Percentiles rank a stretch among this genome's conserved stretches.
These are phyloP conservation scores for Mesoclemmys tuberculata DNA, from an alignment of 2,113 vertebrate genomes.

Conservation along the genomic window DNA sequence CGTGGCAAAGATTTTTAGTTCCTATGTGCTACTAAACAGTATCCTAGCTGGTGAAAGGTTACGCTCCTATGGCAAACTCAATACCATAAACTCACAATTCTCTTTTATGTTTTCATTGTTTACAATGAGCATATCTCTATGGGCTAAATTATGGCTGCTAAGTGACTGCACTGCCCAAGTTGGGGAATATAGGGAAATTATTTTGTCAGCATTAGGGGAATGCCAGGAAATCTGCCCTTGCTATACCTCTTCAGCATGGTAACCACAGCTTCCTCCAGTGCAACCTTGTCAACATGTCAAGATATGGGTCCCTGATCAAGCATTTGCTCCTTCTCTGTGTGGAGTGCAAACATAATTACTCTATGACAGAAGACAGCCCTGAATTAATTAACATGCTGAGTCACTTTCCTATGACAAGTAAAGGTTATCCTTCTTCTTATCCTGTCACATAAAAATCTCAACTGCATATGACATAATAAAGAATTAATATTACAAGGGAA, in stretches of 20 bases:
- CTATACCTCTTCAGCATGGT: not conserved
- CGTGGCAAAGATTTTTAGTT: not conserved
- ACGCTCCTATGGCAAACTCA: not conserved
- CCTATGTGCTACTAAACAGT: not conserved
- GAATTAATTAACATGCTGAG: not conserved
- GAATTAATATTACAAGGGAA: not conserved
- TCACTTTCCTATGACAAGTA: not conserved
- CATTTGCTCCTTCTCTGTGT: not conserved
- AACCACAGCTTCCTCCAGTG: not conserved
- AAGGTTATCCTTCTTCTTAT: not conserved
- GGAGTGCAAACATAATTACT: not conserved
- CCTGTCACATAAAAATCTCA: not conserved
- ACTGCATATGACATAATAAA: not conserved
- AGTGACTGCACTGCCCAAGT: not conserved
- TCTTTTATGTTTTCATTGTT: not conserved
- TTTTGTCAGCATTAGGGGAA: not conserved
- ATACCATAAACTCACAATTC: not conserved
- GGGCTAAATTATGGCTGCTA: not conserved
- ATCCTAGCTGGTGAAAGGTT: not conserved
- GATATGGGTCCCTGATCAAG: not conserved
- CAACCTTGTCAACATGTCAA: not conserved
- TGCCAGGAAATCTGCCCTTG: not conserved
- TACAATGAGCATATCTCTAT: not conserved
- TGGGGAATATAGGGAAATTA: not conserved
- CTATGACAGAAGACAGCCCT: too few species aligned